Evolutionary conservation across 2,797 vertebrate species (phyloP).

Genomic region (Gallinago nigripennis): DNA sequence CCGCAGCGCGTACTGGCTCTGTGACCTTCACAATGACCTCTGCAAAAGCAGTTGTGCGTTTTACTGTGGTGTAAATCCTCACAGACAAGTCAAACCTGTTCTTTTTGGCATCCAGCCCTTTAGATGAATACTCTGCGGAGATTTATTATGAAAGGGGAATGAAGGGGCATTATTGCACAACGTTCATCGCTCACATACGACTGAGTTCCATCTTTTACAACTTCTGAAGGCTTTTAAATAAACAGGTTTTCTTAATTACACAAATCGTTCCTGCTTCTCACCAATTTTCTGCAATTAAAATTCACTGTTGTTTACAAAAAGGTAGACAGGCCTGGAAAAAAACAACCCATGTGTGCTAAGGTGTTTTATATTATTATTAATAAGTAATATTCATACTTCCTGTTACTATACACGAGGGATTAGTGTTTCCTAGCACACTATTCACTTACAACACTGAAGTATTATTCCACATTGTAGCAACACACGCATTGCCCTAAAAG

Average conservation of each 20-base stretch:
- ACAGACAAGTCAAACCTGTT: constrained; percentile 87
- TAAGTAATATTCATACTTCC: constrained; percentile 66
- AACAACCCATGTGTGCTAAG: neutral
- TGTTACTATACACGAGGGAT: constrained; percentile 58
- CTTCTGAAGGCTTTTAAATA: constrained; percentile 73
- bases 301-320: constrained; percentile 28
- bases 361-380: constrained; percentile 58
- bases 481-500: constrained; percentile 33
- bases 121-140: constrained; percentile 77
- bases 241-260: constrained; percentile 69
- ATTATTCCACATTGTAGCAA: constrained; percentile 54
- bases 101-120: constrained; percentile 82
- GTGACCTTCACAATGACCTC: constrained; percentile 83
- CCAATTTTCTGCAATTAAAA: constrained; percentile 55
- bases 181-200: constrained; percentile 68
- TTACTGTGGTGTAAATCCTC: constrained; percentile 83
- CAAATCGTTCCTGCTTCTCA: constrained; percentile 57
- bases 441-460: constrained; percentile 56
- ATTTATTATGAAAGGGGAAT: constrained; percentile 83
- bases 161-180: constrained; percentile 80
- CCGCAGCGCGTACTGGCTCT: constrained; percentile 22
- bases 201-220: constrained; percentile 76
- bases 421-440: constrained; percentile 53
- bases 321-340: neutral
- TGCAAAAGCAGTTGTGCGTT: constrained; percentile 81